Evolutionary conservation across 2,888 invertebrate genomes (phyloP).

Genomic region (Heliconius charithonia): DNA sequence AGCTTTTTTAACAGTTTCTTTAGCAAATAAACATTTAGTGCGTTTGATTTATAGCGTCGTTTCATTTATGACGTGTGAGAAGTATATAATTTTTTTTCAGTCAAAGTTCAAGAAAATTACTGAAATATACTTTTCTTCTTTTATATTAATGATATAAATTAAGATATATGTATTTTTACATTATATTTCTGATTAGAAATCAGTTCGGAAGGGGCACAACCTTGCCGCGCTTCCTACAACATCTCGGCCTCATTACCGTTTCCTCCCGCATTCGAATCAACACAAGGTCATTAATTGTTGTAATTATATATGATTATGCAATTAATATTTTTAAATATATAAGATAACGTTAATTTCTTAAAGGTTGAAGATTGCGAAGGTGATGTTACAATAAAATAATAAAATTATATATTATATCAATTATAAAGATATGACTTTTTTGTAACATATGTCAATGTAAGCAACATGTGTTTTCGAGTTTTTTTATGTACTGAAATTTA

Average conservation of each 20-base stretch:
- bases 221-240: conserved; percentile 64
- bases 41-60: too few species aligned
- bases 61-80: too few species aligned
- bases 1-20: too few species aligned
- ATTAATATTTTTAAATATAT: conserved; percentile 39
- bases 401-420: background rate
- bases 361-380: conserved; percentile 23
- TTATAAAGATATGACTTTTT: background rate
- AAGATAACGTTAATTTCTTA: conserved; percentile 23
- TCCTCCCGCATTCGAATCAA: conserved; percentile 55
- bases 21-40: too few species aligned
- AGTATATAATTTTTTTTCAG: too few species aligned
- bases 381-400: background rate
- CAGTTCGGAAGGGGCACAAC: conserved; percentile 49
- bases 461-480: background rate
- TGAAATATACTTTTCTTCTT: background rate
- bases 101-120: background rate
- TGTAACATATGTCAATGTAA: background rate
- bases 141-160: background rate
- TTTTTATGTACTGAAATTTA: background rate
- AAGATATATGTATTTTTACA: background rate
- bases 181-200: conserved; percentile 31
- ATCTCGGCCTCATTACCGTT: conserved; percentile 67
- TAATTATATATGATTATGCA: conserved; percentile 48
- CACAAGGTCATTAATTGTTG: conserved; percentile 49